Percentiles rank a stretch among this genome's conserved stretches.
Evolutionary conservation across 2,888 invertebrate genomes (phyloP).

Genomic region (Phyllotreta cruciferae): DNA sequence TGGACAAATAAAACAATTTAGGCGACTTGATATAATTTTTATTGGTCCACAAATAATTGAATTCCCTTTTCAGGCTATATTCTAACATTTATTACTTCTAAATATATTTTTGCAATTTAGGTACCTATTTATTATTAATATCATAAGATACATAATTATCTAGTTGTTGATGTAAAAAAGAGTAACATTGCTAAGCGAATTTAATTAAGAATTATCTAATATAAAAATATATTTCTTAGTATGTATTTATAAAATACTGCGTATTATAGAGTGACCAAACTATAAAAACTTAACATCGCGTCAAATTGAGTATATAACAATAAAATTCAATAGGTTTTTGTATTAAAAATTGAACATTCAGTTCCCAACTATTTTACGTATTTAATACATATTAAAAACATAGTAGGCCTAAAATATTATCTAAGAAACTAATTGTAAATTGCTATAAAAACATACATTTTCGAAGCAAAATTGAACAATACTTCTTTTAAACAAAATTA

Average conservation of each 20-base stretch:
- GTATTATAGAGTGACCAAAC: slow-evolving; percentile 24
- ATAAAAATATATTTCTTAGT: slow-evolving; percentile 21
- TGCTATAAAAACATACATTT: slow-evolving; percentile 1
- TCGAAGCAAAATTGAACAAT: no score
- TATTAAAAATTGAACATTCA: not conserved
- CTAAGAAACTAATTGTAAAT: not conserved
- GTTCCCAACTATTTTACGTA: slow-evolving; percentile 1
- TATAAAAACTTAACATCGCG: not conserved
- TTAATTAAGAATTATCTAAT: not conserved
- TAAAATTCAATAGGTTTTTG: not conserved
- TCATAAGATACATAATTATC: slow-evolving; percentile 27
- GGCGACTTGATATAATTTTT: slow-evolving; percentile 31
- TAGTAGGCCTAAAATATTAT: not conserved
- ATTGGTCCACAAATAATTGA: slow-evolving; percentile 46
- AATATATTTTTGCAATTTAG: slow-evolving; percentile 26
- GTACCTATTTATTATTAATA: slow-evolving; percentile 21
- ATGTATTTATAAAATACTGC: slow-evolving; percentile 23
- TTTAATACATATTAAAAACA: no score
- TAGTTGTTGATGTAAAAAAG: slow-evolving; percentile 15
- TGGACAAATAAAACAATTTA: slow-evolving; percentile 4
- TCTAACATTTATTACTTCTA: slow-evolving; percentile 29
- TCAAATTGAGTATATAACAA: slow-evolving; percentile 7
- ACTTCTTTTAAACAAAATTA: no score
- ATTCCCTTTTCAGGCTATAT: slow-evolving; percentile 29
- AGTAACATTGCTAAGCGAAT: not conserved